These are phyloP conservation scores for Microcebus lehilahytsara DNA, from an alignment of 2,113 vertebrate species.

Conservation along the genomic window DNA sequence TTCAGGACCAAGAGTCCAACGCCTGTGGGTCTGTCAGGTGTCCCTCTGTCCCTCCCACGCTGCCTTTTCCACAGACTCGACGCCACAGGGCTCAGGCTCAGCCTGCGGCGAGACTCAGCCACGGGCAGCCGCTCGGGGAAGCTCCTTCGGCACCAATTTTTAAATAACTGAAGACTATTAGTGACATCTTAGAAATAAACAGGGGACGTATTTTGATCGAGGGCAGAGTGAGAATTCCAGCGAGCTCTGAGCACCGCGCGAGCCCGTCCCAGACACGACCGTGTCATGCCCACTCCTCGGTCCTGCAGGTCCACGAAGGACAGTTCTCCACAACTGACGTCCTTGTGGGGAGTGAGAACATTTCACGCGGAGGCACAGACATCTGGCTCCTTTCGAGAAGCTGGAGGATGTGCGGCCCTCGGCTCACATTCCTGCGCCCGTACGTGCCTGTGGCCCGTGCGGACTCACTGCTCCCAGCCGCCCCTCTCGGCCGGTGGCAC, in stretches of 20 bases:
- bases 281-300: accelerated
- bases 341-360: background rate
- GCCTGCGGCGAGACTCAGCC: background rate
- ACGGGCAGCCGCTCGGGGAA: accelerated
- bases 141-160: background rate
- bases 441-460: accelerated
- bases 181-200: background rate
- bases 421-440: accelerated
- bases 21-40: accelerated
- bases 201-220: background rate
- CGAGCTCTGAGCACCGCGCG: accelerated
- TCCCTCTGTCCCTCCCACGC: background rate
- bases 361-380: background rate
- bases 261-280: accelerated
- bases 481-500: background rate
- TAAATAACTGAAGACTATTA: background rate
- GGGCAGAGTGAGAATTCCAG: background rate
- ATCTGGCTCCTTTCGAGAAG: background rate
- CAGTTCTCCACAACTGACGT: no score
- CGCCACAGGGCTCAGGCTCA: background rate
- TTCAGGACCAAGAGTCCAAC: accelerated
- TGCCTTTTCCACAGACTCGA: accelerated
- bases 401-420: background rate
- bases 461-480: background rate
- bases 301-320: background rate